These are phyloP conservation scores for Harmothoe impar DNA, from an alignment of 2,888 invertebrate species.

Conservation along the genomic window DNA sequence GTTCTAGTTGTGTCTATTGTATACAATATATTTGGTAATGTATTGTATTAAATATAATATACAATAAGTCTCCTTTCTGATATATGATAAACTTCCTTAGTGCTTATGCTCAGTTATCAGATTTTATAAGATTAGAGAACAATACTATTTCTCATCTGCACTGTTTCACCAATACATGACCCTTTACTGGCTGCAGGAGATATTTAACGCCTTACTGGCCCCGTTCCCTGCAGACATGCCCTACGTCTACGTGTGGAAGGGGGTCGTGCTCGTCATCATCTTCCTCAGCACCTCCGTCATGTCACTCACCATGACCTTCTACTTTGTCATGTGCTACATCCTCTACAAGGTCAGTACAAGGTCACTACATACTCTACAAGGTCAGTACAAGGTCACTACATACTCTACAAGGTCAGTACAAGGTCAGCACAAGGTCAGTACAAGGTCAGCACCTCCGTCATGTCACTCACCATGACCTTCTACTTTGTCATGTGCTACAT, in stretches of 20 bases:
- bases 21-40: too few relatives aligned
- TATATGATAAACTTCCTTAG: too few relatives aligned
- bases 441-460: too few relatives aligned
- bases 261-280: neutral
- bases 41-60: too few relatives aligned
- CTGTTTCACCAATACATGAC: too few relatives aligned
- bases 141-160: too few relatives aligned
- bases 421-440: neutral
- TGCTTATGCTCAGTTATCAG: too few relatives aligned
- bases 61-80: too few relatives aligned
- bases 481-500: too few relatives aligned
- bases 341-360: slow-evolving; percentile 47
- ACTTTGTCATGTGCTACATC: slow-evolving; percentile 58
- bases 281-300: slow-evolving; percentile 1
- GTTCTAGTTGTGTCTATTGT: too few relatives aligned
- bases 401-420: slow-evolving; percentile 51
- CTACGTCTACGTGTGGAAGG: slow-evolving; percentile 58
- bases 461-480: too few relatives aligned
- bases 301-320: slow-evolving; percentile 47
- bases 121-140: too few relatives aligned
- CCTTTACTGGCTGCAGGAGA: neutral
- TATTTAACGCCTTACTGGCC: slow-evolving; percentile 33
- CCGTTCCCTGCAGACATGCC: neutral
- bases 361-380: slow-evolving; percentile 49
- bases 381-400: slow-evolving; percentile 18